Evolutionary conservation across 2,113 vertebrate genomes (phyloP).

Genomic region (Rhodinocichla rosea): DNA sequence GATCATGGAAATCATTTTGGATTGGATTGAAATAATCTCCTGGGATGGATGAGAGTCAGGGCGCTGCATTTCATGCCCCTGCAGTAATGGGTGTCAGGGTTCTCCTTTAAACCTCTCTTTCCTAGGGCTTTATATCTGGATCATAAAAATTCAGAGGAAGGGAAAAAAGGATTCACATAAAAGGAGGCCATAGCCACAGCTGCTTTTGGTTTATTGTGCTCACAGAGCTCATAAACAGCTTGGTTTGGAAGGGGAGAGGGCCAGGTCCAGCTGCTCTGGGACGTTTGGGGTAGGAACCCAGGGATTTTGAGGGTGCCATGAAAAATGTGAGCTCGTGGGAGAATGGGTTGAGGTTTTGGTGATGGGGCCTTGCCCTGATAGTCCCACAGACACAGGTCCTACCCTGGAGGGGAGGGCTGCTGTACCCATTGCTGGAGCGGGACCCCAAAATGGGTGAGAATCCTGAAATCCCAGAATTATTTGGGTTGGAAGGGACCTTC

Average conservation of each 20-base stretch:
- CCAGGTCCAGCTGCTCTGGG: not conserved
- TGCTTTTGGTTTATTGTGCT: conserved; percentile 13
- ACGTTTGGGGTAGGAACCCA: not conserved
- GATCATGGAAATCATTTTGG: not conserved
- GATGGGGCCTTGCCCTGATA: fast-evolving
- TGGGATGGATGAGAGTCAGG: not conserved
- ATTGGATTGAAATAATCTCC: not conserved
- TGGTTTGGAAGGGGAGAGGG: not conserved
- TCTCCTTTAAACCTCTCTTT: not conserved
- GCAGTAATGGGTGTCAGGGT: not conserved
- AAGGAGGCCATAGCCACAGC: not conserved
- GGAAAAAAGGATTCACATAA: not conserved
- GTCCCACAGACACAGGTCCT: not conserved
- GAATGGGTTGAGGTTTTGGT: not conserved
- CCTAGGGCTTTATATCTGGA: not conserved
- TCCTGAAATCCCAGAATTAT: not conserved
- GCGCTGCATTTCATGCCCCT: not conserved
- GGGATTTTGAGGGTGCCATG: not conserved
- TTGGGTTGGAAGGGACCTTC: not conserved
- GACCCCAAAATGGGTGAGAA: not conserved
- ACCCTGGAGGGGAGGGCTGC: not conserved
- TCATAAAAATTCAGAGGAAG: not conserved
- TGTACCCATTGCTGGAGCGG: not conserved
- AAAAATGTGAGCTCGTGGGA: fast-evolving
- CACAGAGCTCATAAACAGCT: not conserved